Conservation (phyloP, 2,113 vertebrate species). For the Notarius quadriscutis region DNA sequence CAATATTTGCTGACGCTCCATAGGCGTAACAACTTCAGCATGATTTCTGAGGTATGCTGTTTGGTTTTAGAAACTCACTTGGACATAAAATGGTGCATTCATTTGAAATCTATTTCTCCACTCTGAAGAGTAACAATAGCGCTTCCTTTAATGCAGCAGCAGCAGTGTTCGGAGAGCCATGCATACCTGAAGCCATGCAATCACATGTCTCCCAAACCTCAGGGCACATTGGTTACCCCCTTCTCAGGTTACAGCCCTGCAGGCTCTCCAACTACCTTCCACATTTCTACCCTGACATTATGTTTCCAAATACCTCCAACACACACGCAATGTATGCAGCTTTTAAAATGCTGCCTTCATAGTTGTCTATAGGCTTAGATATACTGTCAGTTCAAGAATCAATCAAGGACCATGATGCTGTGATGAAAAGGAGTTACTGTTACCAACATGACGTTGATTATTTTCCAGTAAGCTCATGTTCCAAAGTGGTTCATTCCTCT, state of each 20-base stretch:
- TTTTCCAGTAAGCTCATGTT: neutral
- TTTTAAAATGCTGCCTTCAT: neutral
- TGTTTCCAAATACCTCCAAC: neutral
- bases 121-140: neutral
- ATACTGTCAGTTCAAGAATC: neutral
- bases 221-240: slow-evolving; percentile 20
- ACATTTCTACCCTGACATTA: slow-evolving; percentile 2
- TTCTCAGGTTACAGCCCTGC: slow-evolving; percentile 28
- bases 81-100: neutral
- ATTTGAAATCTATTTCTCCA: neutral
- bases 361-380: neutral
- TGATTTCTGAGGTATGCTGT: neutral
- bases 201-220: slow-evolving; percentile 22
- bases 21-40: neutral
- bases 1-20: neutral
- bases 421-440: neutral
- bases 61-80: neutral
- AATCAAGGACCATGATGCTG: no score
- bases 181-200: slow-evolving; percentile 36
- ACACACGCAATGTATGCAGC: neutral
- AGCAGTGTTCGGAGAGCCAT: neutral
- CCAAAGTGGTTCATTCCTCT: neutral
- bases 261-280: slow-evolving; percentile 4
- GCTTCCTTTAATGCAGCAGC: neutral
- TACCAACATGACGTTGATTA: neutral